Conservation (phyloP, 2,888 invertebrate species). For the Camptogramma bilineatum region DNA sequence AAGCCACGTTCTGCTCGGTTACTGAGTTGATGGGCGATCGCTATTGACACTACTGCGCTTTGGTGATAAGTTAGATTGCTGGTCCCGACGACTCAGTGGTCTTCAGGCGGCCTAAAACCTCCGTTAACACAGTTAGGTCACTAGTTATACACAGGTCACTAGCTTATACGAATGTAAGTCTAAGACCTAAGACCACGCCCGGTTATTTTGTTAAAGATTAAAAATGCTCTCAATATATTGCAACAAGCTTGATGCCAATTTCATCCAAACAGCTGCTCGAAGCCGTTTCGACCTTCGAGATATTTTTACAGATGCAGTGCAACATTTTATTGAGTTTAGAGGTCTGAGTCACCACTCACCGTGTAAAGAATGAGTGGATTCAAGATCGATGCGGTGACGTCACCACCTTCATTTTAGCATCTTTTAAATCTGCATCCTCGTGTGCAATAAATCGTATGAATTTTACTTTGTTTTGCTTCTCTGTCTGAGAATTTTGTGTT, state of each 20-base stretch:
- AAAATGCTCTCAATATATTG: too few relatives aligned
- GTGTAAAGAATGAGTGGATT: slow-evolving; percentile 25
- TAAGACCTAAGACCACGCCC: too few relatives aligned
- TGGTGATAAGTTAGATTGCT: too few relatives aligned
- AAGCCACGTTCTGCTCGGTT: too few relatives aligned
- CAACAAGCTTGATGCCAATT: slow-evolving; percentile 33
- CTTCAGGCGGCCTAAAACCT: too few relatives aligned
- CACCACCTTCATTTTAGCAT: slow-evolving; percentile 31
- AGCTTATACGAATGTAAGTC: too few relatives aligned
- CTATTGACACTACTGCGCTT: too few relatives aligned
- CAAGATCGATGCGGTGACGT: slow-evolving; percentile 53
- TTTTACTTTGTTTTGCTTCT: slow-evolving; percentile 15
- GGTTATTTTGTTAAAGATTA: too few relatives aligned
- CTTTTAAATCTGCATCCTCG: slow-evolving; percentile 18
- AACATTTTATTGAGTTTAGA: slow-evolving; percentile 41
- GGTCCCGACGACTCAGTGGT: too few relatives aligned
- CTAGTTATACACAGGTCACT: too few relatives aligned
- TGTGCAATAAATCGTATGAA: slow-evolving; percentile 12
- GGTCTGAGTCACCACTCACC: slow-evolving; percentile 39
- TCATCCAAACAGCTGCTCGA: slow-evolving; percentile 36
- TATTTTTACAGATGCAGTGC: slow-evolving; percentile 46
- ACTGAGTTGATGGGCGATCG: too few relatives aligned
- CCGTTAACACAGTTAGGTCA: too few relatives aligned
- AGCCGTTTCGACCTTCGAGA: slow-evolving; percentile 35
- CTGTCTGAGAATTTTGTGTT: slow-evolving; percentile 22